A percentile compares a stretch with the other conserved stretches of the same genome.
Evolutionary conservation across 2,797 vertebrate species (phyloP).

Genomic region (Brachyalestes nurse): DNA sequence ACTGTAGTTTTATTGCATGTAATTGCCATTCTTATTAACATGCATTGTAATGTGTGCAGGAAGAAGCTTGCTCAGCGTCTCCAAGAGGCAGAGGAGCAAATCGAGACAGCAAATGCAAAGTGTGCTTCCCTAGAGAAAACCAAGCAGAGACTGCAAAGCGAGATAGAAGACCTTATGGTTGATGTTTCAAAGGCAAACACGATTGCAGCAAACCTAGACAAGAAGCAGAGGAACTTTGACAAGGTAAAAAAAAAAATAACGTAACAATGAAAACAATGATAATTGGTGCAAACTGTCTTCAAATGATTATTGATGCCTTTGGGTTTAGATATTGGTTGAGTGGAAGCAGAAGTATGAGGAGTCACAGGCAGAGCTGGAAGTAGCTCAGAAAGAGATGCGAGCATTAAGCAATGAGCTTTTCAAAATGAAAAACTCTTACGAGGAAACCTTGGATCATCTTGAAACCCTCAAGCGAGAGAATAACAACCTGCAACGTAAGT

Average conservation of each 20-base stretch:
- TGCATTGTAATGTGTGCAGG: background rate
- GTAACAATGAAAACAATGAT: no score
- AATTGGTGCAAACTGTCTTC: no score
- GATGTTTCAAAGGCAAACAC: constrained; percentile 74
- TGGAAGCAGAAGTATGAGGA: constrained; percentile 90
- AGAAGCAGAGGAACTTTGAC: constrained; percentile 14
- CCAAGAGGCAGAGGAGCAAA: constrained; percentile 26
- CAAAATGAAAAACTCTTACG: constrained; percentile 89
- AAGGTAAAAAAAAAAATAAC: background rate
- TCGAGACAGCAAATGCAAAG: constrained; percentile 82
- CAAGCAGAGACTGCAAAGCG: constrained; percentile 83
- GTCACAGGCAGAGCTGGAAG: constrained; percentile 85
- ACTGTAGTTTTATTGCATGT: no score
- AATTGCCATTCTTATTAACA: background rate
- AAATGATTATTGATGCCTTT: background rate
- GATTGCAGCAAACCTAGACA: background rate
- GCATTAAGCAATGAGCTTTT: constrained; percentile 85
- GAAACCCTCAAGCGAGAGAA: constrained; percentile 63
- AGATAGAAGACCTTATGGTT: constrained; percentile 86
- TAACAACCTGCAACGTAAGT: constrained; percentile 10
- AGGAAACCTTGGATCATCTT: constrained; percentile 85
- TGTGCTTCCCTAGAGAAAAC: constrained; percentile 85
- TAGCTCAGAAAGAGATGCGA: constrained; percentile 83
- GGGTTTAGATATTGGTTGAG: constrained; percentile 64
- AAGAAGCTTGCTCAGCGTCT: constrained; percentile 19